Evolutionary conservation across 2,113 vertebrate genomes (phyloP).

Genomic region (Prionailurus viverrinus): DNA sequence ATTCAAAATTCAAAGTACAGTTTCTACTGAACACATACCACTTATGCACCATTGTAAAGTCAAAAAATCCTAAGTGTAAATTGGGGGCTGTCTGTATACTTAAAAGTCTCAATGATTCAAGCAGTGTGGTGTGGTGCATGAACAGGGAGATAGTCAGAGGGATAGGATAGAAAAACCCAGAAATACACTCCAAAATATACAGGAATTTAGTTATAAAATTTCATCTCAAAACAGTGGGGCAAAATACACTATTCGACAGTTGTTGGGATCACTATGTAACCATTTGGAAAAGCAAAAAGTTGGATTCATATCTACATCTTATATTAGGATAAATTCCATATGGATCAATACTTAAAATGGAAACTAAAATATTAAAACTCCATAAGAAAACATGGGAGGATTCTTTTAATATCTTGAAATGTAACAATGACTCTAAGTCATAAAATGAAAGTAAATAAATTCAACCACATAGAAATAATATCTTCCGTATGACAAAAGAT

Average conservation of each 20-base stretch:
- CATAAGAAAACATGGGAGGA: not conserved
- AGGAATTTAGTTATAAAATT: not conserved
- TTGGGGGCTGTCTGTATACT: not conserved
- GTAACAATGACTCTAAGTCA: not conserved
- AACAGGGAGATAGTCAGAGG: not conserved
- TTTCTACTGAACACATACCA: not conserved
- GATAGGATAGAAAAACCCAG: not conserved
- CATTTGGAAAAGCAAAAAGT: slow-evolving; percentile 46
- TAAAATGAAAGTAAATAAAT: slow-evolving; percentile 54
- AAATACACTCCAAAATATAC: slow-evolving; percentile 10
- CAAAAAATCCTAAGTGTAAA: not conserved
- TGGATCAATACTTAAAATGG: slow-evolving; percentile 25
- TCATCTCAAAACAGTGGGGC: not conserved
- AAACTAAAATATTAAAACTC: slow-evolving; percentile 43
- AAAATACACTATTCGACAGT: slow-evolving; percentile 21
- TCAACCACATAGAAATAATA: not conserved
- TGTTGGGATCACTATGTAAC: not conserved
- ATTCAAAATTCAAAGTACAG: not conserved
- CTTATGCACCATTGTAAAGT: not conserved
- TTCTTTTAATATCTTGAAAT: slow-evolving; percentile 11
- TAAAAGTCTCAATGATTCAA: not conserved
- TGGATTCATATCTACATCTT: not conserved
- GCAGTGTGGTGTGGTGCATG: not conserved
- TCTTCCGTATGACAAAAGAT: not conserved
- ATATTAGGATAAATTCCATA: slow-evolving; percentile 14